Conservation (phyloP, 2,888 invertebrate species). For the Smittia sp. region DNA sequence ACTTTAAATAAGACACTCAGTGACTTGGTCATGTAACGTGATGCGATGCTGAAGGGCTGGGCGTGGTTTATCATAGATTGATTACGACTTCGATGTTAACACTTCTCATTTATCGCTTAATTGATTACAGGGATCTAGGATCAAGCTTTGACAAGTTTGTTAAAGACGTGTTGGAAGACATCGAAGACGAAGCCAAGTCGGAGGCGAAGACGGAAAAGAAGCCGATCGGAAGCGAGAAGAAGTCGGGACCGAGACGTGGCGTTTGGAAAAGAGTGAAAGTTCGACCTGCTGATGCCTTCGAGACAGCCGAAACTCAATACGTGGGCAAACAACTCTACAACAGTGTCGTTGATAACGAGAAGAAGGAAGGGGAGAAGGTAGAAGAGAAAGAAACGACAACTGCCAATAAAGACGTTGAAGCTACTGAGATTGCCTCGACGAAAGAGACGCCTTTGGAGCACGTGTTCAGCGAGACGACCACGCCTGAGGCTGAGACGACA, state of each 20-base stretch:
- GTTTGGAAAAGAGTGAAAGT: conserved; percentile 73
- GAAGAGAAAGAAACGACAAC: conserved; percentile 43
- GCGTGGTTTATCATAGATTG: no score
- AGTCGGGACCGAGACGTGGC: conserved; percentile 59
- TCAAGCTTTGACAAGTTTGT: conserved; percentile 43
- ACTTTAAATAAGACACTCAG: no score
- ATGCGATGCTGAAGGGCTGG: no score
- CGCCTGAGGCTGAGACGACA: neutral
- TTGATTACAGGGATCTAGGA: conserved; percentile 31
- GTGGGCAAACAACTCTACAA: conserved; percentile 58
- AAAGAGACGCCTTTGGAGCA: conserved; percentile 22
- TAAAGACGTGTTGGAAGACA: conserved; percentile 43
- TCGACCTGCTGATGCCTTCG: conserved; percentile 65
- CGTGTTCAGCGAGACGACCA: conserved; percentile 28
- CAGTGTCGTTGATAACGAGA: conserved; percentile 37
- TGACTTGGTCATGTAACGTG: no score
- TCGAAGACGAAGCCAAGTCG: conserved; percentile 34
- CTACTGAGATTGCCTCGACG: conserved; percentile 16
- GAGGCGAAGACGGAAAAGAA: conserved; percentile 41
- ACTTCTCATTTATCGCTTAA: no score
- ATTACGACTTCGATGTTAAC: no score
- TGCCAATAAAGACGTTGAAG: conserved; percentile 46
- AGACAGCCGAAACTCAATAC: conserved; percentile 77
- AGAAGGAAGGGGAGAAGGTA: conserved; percentile 13
- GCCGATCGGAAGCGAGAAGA: conserved; percentile 45